Percentiles rank a stretch among this genome's conserved stretches.
Conservation (phyloP, 2,888 invertebrate species). For the Dasysyrphus albostriatus region DNA sequence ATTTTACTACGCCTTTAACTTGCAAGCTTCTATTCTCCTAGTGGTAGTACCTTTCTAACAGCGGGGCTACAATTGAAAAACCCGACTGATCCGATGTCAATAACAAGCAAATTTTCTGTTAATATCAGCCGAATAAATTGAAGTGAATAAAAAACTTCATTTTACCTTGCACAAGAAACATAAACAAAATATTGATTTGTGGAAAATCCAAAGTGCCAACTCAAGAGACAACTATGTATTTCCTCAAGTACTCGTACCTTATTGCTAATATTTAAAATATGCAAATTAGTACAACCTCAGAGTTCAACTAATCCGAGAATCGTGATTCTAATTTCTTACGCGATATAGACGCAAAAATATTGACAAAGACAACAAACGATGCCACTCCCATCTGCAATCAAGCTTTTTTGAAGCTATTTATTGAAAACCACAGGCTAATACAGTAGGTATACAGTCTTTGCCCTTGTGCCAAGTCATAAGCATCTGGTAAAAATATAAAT, state of each 20-base stretch:
- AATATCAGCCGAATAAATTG: neutral
- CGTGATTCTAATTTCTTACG: slow-evolving; percentile 57
- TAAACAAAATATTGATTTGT: slow-evolving; percentile 15
- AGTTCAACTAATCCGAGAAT: slow-evolving; percentile 48
- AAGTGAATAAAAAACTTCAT: neutral
- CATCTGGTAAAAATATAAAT: slow-evolving; percentile 11
- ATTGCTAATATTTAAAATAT: slow-evolving; percentile 57
- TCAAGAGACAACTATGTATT: slow-evolving; percentile 60
- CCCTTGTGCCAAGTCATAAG: slow-evolving; percentile 50
- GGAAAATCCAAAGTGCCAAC: slow-evolving; percentile 61
- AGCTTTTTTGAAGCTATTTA: neutral
- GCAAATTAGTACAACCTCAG: slow-evolving; percentile 51
- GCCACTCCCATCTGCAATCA: slow-evolving; percentile 48
- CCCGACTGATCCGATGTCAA: too few species aligned
- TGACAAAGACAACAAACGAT: neutral
- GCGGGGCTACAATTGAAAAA: too few species aligned
- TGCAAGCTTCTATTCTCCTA: too few species aligned
- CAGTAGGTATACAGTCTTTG: too few species aligned
- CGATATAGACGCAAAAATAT: slow-evolving; percentile 29
- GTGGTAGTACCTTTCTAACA: too few species aligned
- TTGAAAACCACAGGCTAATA: slow-evolving; percentile 30
- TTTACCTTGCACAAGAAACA: slow-evolving; percentile 17
- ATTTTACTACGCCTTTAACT: too few species aligned
- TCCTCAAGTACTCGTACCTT: slow-evolving; percentile 46
- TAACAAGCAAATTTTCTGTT: too few species aligned